Evolutionary conservation across 2,113 vertebrate genomes (phyloP), one percentile per base, ranked within the genome.

Genomic region (Phyllopteryx taeniolatus): DNA sequence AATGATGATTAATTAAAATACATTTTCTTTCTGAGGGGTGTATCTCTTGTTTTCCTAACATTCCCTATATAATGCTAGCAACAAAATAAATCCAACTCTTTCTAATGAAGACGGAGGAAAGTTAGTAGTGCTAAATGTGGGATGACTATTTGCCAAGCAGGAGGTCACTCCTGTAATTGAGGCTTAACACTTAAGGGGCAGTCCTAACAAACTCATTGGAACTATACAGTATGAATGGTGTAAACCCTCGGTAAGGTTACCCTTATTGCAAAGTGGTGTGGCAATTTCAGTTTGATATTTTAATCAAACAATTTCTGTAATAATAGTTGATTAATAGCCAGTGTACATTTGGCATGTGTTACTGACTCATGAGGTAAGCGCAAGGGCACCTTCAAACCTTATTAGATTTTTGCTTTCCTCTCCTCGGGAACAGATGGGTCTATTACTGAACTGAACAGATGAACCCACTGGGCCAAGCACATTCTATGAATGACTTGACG

Each of bases 301-400:
- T 10, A 15, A 10, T 75, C 67, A 47, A 0, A 19, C 0, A 17
- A 47, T 1, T 31, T 10, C 17, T 17, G 33, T 31, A 46, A 42
- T 63, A 51, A 27, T 53, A 51, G 15, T 53, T 35, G 15, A 39
- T 53, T 35, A 13, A 39, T 35, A 68, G 66, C 42, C 46, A 64
- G 51, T 68, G 68, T 1, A 69, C 19, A 68, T 42, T 46, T 82
- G 62, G 31, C 33, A 51, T 22, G 42, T 67, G 43, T 73, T 7
- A 53, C 35, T 17, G 64, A 35, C 65, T 71, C 54, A 44, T 64
- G 27, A 82, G 33, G 57, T 2, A 19, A 69, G 67, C 68, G n/a
- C 15, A 87, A 84, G 60, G 79, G 68, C 82, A 83, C 72, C 85
- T 86, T 89, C 70, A 85, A 71, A 71, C 43, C 35, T 63, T 59